Evolutionary conservation across 1,140 invertebrate species (phyloP).

Genomic region (Polypedilum vanderplanki): DNA sequence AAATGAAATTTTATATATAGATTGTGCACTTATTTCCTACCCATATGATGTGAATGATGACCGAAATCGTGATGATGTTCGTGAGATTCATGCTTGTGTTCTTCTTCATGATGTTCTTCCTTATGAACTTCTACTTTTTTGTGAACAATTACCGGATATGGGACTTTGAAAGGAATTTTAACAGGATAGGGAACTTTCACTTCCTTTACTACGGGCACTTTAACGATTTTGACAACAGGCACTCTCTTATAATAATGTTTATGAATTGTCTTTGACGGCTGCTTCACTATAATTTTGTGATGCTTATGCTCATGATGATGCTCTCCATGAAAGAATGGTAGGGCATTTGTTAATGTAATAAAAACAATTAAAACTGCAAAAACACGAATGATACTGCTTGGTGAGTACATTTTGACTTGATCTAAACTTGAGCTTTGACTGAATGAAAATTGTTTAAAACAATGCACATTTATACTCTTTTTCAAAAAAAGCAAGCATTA

Average conservation of each 20-base stretch:
- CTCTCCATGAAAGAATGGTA: background rate
- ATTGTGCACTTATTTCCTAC: too few species aligned
- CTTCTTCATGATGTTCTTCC: background rate
- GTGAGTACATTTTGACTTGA: background rate
- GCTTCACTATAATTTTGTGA: slow-evolving; percentile 55
- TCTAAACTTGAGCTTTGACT: background rate
- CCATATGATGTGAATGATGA: too few species aligned
- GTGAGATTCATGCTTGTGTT: background rate
- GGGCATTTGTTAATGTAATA: background rate
- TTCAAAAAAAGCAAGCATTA: background rate
- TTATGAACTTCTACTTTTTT: slow-evolving; percentile 3
- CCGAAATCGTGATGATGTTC: too few species aligned
- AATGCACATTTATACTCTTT: background rate
- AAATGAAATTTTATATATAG: too few species aligned
- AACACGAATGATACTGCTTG: background rate
- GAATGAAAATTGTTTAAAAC: background rate
- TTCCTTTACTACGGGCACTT: slow-evolving; percentile 45
- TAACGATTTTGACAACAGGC: slow-evolving; percentile 38
- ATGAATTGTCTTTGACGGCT: slow-evolving; percentile 56
- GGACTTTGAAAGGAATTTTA: slow-evolving; percentile 42
- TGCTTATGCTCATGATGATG: slow-evolving; percentile 41
- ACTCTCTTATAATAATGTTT: slow-evolving; percentile 57
- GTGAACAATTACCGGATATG: slow-evolving; percentile 29
- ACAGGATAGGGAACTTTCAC: slow-evolving; percentile 45
- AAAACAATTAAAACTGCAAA: background rate